Percentiles rank a stretch among this genome's conserved stretches.
Conservation (phyloP, 2,797 vertebrate genomes). For the Gambelia wislizenii region DNA sequence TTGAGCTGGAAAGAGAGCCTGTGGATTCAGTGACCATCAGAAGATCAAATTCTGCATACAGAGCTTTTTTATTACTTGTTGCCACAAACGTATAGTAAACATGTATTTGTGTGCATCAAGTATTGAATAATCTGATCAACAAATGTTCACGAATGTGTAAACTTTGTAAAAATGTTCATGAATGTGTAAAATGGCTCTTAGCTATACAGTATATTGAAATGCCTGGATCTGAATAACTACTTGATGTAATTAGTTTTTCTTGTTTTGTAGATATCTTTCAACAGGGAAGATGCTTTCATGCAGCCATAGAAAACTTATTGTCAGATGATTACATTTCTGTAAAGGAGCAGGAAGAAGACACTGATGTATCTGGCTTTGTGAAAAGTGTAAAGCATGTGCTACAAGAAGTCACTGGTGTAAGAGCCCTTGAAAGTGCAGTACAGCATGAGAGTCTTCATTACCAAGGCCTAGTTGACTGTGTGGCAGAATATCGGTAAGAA, state of each 20-base stretch:
- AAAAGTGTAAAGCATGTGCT: slow-evolving; percentile 87
- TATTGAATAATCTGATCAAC: not conserved
- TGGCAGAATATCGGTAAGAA: slow-evolving; percentile 93
- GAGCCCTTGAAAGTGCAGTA: slow-evolving; percentile 91
- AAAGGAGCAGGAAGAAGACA: slow-evolving; percentile 55
- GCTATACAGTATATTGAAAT: not conserved
- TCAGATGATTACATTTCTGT: slow-evolving; percentile 56
- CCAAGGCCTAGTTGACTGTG: slow-evolving; percentile 91
- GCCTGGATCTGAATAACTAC: not conserved
- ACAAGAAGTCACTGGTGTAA: slow-evolving; percentile 84
- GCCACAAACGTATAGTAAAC: not conserved
- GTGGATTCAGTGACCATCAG: not conserved
- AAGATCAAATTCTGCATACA: no score
- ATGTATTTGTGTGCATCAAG: no score
- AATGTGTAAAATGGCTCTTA: not conserved
- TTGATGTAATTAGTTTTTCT: not conserved
- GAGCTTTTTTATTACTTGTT: not conserved
- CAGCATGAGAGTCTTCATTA: slow-evolving; percentile 87
- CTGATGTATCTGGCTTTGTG: slow-evolving; percentile 82
- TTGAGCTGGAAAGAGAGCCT: no score
- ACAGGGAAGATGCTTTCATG: slow-evolving; percentile 89
- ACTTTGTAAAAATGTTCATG: not conserved
- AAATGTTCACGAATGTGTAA: no score
- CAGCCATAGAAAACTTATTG: slow-evolving; percentile 84
- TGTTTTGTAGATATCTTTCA: slow-evolving; percentile 84